A percentile compares a stretch with the other conserved stretches of the same genome.
Conservation (phyloP, 2,888 invertebrate genomes). For the Erebia palarica region DNA sequence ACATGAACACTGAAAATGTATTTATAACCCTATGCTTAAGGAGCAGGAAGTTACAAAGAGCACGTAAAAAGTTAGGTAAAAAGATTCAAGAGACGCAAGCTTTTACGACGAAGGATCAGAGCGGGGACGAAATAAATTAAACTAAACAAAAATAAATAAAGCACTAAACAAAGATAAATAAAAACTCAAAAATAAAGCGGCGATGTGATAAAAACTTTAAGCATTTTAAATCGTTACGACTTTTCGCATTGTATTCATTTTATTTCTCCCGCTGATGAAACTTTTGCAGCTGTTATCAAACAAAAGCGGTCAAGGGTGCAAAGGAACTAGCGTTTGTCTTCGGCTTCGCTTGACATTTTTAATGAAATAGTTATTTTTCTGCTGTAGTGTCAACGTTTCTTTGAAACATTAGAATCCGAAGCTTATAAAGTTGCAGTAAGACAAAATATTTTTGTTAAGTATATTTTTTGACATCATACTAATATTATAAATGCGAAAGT, state of each 20-base stretch:
- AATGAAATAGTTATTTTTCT: constrained; percentile 14
- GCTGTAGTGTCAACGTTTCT: neutral
- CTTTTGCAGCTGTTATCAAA: constrained; percentile 30
- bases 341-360: constrained; percentile 4
- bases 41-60: constrained; percentile 6
- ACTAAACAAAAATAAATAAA: constrained; percentile 22
- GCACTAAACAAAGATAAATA: constrained; percentile 23
- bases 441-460: too few relatives aligned
- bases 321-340: constrained; percentile 21
- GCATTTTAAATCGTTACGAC: constrained; percentile 30
- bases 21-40: neutral
- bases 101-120: constrained; percentile 28
- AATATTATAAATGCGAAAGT: too few relatives aligned
- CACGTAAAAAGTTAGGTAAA: constrained; percentile 22
- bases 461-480: too few relatives aligned
- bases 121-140: constrained; percentile 23
- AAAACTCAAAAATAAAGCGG: constrained; percentile 27
- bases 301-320: constrained; percentile 24
- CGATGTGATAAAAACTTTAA: constrained; percentile 27
- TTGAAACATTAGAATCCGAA: neutral
- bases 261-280: constrained; percentile 22
- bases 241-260: constrained; percentile 30
- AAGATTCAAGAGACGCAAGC: constrained; percentile 37
- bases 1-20: neutral
- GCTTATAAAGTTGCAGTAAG: too few relatives aligned